These are phyloP conservation scores for Drosophila elegans DNA, from an alignment of 1,140 invertebrate species.

Conservation along the genomic window DNA sequence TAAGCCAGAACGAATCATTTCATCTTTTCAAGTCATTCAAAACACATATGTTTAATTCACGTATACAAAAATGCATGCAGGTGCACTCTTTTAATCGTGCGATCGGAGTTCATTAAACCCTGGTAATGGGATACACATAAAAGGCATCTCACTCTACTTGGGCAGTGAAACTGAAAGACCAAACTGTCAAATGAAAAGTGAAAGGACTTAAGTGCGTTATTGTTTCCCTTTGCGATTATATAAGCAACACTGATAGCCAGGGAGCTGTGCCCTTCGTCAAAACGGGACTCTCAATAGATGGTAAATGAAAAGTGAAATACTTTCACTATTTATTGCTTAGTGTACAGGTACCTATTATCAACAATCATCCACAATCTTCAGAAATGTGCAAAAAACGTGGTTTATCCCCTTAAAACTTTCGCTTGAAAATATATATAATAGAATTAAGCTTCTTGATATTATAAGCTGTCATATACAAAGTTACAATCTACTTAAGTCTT, in stretches of 20 bases:
- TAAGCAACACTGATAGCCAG: slow-evolving; percentile 33
- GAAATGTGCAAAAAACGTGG: neutral
- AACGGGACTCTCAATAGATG: slow-evolving; percentile 44
- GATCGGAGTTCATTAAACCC: slow-evolving; percentile 12
- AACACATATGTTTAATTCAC: slow-evolving; percentile 15
- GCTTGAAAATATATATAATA: no score
- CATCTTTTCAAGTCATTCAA: neutral
- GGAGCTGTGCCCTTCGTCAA: slow-evolving; percentile 51
- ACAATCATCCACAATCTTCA: neutral
- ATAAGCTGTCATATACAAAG: no score
- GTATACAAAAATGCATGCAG: slow-evolving; percentile 1
- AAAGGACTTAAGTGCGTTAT: slow-evolving; percentile 72
- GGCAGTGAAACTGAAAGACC: slow-evolving; percentile 47
- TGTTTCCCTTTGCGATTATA: slow-evolving; percentile 47
- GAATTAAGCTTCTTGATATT: no score
- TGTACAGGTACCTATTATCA: slow-evolving; percentile 18
- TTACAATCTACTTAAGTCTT: no score
- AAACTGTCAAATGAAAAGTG: slow-evolving; percentile 63
- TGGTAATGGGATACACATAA: slow-evolving; percentile 47
- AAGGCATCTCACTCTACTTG: slow-evolving; percentile 37
- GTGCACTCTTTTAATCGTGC: slow-evolving; percentile 13
- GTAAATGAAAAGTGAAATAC: slow-evolving; percentile 30
- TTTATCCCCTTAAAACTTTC: neutral
- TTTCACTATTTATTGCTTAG: slow-evolving; percentile 39
- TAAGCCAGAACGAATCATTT: slow-evolving; percentile 1